Evolutionary conservation across 1,140 invertebrate species (phyloP), one percentile per base, ranked within the genome.

Genomic region (Eupristina koningsbergeri): DNA sequence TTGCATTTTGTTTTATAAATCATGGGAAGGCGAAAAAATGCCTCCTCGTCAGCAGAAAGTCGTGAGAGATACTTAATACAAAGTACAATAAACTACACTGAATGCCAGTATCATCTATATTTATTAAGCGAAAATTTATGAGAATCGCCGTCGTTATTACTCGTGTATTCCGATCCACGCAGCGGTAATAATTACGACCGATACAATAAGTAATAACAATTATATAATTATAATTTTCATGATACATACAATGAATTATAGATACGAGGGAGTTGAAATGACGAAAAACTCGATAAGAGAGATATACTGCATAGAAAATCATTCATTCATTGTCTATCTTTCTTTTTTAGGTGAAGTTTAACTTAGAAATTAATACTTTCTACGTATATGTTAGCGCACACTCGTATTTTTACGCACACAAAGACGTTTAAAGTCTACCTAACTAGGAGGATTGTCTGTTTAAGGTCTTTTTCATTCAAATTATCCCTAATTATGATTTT

Each of bases 71-170:
- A 84, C 71, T 80, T 80, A 80, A 53, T 74, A 7, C 73, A 83
- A 83, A 80, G 76, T 84, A 84, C 83, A 84, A 84, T 84, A n/a
- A 80, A 80, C 83, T 84, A 75, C 77, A 84, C 61, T 84, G 64
- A 79, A 84, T 79, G 29, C 67, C 50, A 73, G 69, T 64, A 80
- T 67, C 41, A 39, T 79, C 71, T 64, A 19, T 73, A 53, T n/a
- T 45, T 69, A 77, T 75, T 22, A 77, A 83, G 81, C 81, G 61
- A 83, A 83, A 82, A 83, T 31, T 31, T 29, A 53, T 61, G 73
- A 29, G 45, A n/a, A 31, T 5, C 26, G 29, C 26, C 8, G 39
- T 81, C 71, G 53, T 64, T 67, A 75, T 53, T 53, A 71, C 47
- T 50, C 45, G 61, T 63, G 26, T 78, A 58, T 61, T 45, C 3